These are phyloP conservation scores for Ispidina lecontei DNA, from an alignment of 2,797 vertebrate species.

Conservation along the genomic window DNA sequence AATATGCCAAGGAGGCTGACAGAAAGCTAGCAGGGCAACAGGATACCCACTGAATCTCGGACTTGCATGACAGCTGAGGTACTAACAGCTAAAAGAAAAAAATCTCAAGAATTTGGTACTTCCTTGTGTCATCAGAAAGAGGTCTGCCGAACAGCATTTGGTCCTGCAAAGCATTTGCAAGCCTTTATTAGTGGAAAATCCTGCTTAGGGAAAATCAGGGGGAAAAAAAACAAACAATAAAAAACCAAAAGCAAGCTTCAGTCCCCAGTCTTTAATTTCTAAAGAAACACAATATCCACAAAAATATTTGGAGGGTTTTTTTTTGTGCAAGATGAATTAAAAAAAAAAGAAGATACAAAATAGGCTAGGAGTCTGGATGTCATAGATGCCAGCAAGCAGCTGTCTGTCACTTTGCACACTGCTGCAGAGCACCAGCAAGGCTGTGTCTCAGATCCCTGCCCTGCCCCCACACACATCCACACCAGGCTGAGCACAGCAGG, in stretches of 20 bases:
- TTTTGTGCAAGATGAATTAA: neutral
- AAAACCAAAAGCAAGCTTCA: neutral
- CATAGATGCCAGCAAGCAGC: neutral
- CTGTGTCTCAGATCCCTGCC: neutral
- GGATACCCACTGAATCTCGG: neutral
- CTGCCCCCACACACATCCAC: neutral
- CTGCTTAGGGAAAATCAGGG: neutral
- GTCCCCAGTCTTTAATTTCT: neutral
- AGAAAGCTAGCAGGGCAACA: neutral
- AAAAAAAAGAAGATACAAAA: neutral
- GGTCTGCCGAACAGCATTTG: neutral
- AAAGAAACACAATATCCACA: neutral
- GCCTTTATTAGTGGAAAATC: neutral
- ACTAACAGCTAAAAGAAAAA: neutral
- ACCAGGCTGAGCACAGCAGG: neutral
- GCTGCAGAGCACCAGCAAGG: neutral
- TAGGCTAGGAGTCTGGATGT: neutral
- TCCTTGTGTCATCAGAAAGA: neutral
- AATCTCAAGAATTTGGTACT: neutral
- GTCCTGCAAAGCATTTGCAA: neutral
- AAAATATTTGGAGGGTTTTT: neutral
- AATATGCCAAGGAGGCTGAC: constrained; percentile 13
- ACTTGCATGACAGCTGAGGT: neutral
- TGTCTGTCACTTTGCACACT: neutral
- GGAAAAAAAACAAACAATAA: neutral